Evolutionary conservation across 2,797 vertebrate genomes (phyloP), one percentile per base, ranked within the genome.

Genomic region (Tenualosa ilisha): DNA sequence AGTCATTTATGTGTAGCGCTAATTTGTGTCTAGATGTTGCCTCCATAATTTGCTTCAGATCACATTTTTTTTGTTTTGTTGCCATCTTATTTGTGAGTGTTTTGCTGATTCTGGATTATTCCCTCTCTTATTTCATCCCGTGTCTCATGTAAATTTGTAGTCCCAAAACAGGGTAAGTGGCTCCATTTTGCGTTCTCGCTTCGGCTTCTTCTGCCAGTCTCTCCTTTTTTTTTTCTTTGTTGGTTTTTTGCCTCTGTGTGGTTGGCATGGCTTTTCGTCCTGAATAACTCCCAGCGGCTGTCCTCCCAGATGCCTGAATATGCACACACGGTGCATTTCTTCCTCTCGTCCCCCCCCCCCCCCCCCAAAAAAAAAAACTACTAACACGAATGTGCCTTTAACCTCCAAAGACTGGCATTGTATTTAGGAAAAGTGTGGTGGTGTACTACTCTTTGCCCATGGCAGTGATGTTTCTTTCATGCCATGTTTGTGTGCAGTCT

Each of bases 101-200:
- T 92, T 92, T 93, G 89, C 91, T 91, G 0, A 90, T 92, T 88
- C 86, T 79, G 72, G 72, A 79, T 79, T 79, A 79, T 79, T 79
- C 89, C 83, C 88, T 83, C 89, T 93, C 92, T 91, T 92, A 93
- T 94, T 93, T 93, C 94, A 92, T 92, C 89, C 24, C 85, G 91
- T 89, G 37, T 79, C 37, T 88, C 86, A 88, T 86, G 40, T 89
- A 86, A 87, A 79, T 51, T 61, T 93, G 86, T 97, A 97, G 96
- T 95, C 94, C 96, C 94, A 96, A 96, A 95, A 96, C 96, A 51
- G 96, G 96, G 96, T 97, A 96, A 97, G 96, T 97, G 65, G 87
- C 91, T 91, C 85, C 92, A 88, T 85, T 86, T 93, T 93, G 90
- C 87, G 15, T 37, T 92, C 89, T 88, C 90, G 89, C 91, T 91